Conservation (phyloP, 2,888 invertebrate genomes). For the Hermodice carunculata region DNA sequence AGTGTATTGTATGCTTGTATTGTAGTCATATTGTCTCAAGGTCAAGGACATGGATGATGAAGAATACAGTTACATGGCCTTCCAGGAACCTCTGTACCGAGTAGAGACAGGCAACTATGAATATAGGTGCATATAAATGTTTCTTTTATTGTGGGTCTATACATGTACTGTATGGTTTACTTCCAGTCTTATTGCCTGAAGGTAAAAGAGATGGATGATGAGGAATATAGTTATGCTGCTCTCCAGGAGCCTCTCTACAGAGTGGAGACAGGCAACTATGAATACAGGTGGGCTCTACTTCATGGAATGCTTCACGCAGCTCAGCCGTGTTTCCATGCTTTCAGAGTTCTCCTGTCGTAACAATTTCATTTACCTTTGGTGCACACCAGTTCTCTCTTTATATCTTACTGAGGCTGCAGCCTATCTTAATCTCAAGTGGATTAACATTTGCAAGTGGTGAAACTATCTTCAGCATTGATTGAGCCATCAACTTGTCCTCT, state of each 20-base stretch:
- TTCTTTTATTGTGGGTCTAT: no score
- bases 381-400: no score
- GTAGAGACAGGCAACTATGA: conserved; percentile 99
- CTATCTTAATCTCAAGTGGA: no score
- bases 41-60: conserved; percentile 99
- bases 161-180: no score
- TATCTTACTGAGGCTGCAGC: neutral
- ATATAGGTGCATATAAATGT: no score
- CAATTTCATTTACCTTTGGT: no score
- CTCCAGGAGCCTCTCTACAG: conserved; percentile 96
- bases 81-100: conserved; percentile 96
- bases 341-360: no score
- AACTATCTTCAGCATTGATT: no score
- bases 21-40: conserved; percentile 93
- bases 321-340: neutral
- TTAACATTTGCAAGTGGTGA: no score
- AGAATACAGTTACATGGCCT: conserved; percentile 86
- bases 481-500: no score
- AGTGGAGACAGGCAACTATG: conserved; percentile 99
- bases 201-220: conserved; percentile 99
- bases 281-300: conserved; percentile 79
- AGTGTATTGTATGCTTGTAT: no score
- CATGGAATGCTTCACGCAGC: neutral
- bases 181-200: conserved; percentile 94
- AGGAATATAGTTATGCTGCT: conserved; percentile 89